phyloP scores from a whole-genome alignment of 1,140 invertebrate genomes.

The Drosophila pallidifrons region DNA sequence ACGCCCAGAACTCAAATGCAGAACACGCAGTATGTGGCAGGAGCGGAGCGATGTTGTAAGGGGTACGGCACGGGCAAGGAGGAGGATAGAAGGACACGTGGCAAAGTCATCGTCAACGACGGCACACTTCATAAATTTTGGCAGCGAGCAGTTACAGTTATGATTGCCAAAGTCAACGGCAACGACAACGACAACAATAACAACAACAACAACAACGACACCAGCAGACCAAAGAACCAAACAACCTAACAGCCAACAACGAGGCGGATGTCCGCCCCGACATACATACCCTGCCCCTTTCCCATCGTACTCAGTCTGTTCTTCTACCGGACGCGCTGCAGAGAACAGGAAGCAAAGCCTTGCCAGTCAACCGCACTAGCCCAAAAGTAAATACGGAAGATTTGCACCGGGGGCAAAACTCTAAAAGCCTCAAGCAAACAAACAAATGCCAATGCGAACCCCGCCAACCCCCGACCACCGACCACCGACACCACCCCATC shows the following conservation, averaged over 20 bases:
- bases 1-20: constrained; percentile 78
- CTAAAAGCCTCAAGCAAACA: constrained; percentile 63
- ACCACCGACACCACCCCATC: background rate
- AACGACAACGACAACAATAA: background rate
- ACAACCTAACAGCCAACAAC: constrained; percentile 51
- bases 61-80: background rate
- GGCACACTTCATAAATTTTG: constrained; percentile 84
- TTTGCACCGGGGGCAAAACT: constrained; percentile 44
- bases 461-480: background rate
- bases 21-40: constrained; percentile 12
- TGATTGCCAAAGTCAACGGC: constrained; percentile 80
- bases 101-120: constrained; percentile 66
- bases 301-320: background rate
- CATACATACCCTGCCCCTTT: constrained; percentile 30
- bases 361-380: constrained; percentile 68
- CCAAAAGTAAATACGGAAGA: constrained; percentile 70
- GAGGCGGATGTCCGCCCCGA: constrained; percentile 59
- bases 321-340: constrained; percentile 13
- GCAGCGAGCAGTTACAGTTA: constrained; percentile 80
- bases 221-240: background rate
- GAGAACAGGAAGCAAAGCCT: constrained; percentile 70
- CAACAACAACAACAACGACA: constrained; percentile 26
- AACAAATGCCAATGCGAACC: constrained; percentile 43
- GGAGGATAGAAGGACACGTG: constrained; percentile 39
- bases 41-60: background rate